A percentile compares a stretch with the other conserved stretches of the same genome.
phyloP scores from a whole-genome alignment of 2,888 invertebrate genomes.

The Apamea crenata region DNA sequence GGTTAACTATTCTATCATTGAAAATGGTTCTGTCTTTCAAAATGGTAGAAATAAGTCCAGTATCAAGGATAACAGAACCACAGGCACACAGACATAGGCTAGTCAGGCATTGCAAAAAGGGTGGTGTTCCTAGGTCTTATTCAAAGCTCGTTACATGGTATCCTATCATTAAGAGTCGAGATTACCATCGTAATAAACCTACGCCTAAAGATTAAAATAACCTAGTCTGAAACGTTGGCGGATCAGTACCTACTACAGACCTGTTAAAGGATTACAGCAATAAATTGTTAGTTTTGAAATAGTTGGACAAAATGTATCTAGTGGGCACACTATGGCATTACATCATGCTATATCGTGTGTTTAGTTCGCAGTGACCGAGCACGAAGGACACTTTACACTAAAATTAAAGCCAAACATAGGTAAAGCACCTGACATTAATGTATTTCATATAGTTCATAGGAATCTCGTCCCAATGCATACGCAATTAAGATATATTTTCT shows the following conservation, averaged over 20 bases:
- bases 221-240: constrained; percentile 20
- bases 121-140: background rate
- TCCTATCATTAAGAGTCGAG: background rate
- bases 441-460: constrained; percentile 26
- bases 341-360: constrained; percentile 70
- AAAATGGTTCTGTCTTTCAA: background rate
- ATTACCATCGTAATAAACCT: constrained; percentile 3
- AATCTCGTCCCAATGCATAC: constrained; percentile 23
- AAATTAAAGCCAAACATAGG: constrained; percentile 59
- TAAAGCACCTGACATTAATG: constrained; percentile 42
- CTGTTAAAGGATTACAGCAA: constrained; percentile 35
- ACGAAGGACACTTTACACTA: constrained; percentile 65
- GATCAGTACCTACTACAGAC: constrained; percentile 8
- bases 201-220: background rate
- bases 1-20: background rate
- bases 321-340: constrained; percentile 60
- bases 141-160: background rate
- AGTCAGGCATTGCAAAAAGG: background rate
- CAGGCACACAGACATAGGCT: too few relatives aligned
- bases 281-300: constrained; percentile 48
- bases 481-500: constrained; percentile 35
- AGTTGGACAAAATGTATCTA: constrained; percentile 46
- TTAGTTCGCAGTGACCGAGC: constrained; percentile 52
- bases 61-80: too few relatives aligned
- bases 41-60: background rate